Evolutionary conservation across 2,113 vertebrate genomes (phyloP).

Genomic region (Chunga burmeisteri): DNA sequence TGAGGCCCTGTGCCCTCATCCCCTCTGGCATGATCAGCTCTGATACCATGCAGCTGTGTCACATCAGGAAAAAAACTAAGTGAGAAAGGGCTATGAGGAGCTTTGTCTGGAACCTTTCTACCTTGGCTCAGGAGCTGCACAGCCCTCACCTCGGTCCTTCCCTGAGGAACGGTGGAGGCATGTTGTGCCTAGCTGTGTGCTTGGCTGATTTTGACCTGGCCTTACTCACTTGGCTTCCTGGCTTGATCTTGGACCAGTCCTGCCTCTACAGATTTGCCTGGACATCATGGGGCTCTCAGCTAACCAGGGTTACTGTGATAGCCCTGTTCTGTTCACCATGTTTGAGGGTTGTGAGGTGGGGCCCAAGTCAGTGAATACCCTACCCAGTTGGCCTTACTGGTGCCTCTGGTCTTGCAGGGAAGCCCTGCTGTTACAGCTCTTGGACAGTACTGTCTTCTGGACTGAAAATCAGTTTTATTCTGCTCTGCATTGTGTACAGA

Average conservation of each 20-base stretch:
- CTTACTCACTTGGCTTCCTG: not conserved
- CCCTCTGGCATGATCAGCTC: not conserved
- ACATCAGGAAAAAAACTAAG: not conserved
- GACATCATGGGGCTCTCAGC: not conserved
- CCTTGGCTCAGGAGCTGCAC: not conserved
- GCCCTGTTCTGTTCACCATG: not conserved
- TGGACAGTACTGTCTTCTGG: not conserved
- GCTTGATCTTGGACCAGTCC: not conserved
- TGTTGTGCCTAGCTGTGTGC: not conserved
- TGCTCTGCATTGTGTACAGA: not conserved
- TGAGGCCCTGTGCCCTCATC: not conserved
- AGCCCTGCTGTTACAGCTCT: not conserved
- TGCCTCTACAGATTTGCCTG: not conserved
- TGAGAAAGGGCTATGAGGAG: not conserved
- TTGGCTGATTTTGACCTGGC: not conserved
- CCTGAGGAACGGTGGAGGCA: fast-evolving
- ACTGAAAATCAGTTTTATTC: not conserved
- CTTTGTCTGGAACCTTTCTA: not conserved
- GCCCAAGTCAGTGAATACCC: not conserved
- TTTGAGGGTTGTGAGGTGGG: not conserved
- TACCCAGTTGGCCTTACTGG: not conserved
- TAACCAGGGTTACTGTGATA: not conserved
- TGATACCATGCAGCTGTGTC: not conserved
- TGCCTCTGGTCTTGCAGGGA: not conserved
- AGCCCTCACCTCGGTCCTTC: not conserved